Conservation (phyloP, 2,113 vertebrate genomes). For the Pterocles burchelli region DNA sequence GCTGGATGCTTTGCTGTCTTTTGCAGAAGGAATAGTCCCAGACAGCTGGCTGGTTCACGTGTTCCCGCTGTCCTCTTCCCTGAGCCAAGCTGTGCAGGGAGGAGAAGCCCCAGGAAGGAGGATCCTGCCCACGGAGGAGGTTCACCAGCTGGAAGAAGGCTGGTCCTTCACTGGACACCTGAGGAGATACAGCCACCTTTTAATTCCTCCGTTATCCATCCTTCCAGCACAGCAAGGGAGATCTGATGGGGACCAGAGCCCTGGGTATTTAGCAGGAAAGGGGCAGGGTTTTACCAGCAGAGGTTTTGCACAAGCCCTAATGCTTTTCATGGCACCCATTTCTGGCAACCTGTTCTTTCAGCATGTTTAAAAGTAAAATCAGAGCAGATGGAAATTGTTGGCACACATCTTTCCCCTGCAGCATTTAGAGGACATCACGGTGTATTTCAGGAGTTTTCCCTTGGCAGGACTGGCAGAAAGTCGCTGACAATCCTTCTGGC, state of each 20-base stretch:
- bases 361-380: not conserved
- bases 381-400: not conserved
- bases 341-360: not conserved
- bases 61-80: not conserved
- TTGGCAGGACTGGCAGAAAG: not conserved
- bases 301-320: not conserved
- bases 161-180: not conserved
- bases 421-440: not conserved
- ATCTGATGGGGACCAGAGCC: not conserved
- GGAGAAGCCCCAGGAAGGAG: not conserved
- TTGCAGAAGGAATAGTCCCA: not conserved
- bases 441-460: not conserved
- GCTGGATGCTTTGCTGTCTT: not conserved
- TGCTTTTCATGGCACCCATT: not conserved
- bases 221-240: not conserved
- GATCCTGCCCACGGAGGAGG: not conserved
- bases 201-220: not conserved
- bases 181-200: not conserved
- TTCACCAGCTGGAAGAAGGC: not conserved
- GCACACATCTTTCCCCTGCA: not conserved
- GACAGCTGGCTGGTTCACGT: not conserved
- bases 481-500: not conserved
- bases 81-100: not conserved
- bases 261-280: not conserved
- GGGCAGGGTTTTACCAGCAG: not conserved